Evolutionary conservation across 2,888 invertebrate genomes (phyloP), one percentile per base, ranked within the genome.

Genomic region (Zhengitettix transpicula): DNA sequence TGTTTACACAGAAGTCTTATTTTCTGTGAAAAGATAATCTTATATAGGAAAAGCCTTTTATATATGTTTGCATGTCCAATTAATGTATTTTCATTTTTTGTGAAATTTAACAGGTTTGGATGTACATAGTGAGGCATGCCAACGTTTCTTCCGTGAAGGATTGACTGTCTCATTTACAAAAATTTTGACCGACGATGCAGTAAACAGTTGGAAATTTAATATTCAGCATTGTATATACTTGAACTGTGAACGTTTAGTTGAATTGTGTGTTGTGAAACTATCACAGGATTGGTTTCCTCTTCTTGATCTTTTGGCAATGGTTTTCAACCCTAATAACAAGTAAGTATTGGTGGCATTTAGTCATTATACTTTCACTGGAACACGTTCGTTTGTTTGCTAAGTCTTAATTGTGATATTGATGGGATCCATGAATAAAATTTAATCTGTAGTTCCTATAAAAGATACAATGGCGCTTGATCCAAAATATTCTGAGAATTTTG

Each of bases 161-260:
- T 80, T 97, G 66, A 92, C 93, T 63, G 83, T 89, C 66, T 96
- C 96, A 58, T 97, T 97, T 74, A 91, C 91, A 57, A 96, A 96
- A 78, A 94, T 97, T 71, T 80, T 97, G 69, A 95, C 95, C 16
- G 97, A 97, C 74, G 97, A 97, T 75, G 96, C 97, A 58, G 96
- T 97, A 58, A 90, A 90, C 70, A 94, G 94, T 69, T 97, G 97
- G 97, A 97, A 96, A 75, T 83, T 85, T 69, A 96, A 96, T 74
- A 97, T 97, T 71, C 96, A 97, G 74, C 87, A 86, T 72, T 95
- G 93, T 77, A 96, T 97, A 67, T 83, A 92, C 70, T 86, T 89
- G 69, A 96, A 96, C 72, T 94, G 95, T 71, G 87, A 91, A 72
- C 87, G 90, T 72, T 80, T 96, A 67, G 84, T 97, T 65, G 92